Percentiles rank a stretch among this genome's conserved stretches.
These are phyloP conservation scores for Pica pica DNA, from an alignment of 2,113 vertebrate genomes.

Conservation along the genomic window DNA sequence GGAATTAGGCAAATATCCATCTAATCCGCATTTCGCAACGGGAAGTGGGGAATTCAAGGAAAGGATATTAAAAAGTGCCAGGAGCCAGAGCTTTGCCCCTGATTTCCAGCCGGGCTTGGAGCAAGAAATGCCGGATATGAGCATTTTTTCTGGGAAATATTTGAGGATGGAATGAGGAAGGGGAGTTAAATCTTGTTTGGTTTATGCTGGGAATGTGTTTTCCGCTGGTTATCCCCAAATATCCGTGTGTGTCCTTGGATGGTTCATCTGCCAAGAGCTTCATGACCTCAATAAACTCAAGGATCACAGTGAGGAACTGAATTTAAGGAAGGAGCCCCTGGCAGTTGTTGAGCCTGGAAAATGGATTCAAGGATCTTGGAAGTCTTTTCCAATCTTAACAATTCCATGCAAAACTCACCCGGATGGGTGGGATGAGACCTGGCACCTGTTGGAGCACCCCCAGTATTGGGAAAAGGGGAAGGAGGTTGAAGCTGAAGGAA, in stretches of 20 bases:
- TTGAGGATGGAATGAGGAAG: neutral
- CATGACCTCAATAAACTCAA: accelerated
- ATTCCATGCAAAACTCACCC: neutral
- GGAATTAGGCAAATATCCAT: neutral
- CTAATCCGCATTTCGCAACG: neutral
- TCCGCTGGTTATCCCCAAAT: neutral
- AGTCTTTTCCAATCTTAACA: neutral
- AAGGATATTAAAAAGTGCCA: neutral
- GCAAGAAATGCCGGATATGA: neutral
- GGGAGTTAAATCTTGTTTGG: neutral
- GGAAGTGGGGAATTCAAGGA: neutral
- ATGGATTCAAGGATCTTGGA: neutral
- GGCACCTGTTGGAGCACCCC: accelerated
- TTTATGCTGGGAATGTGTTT: neutral
- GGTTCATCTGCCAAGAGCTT: neutral
- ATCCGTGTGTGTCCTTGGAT: accelerated
- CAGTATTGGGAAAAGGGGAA: neutral
- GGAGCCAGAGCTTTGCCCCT: accelerated
- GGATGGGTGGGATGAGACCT: neutral
- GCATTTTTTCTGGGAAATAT: neutral
- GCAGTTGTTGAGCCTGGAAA: neutral
- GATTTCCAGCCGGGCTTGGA: neutral
- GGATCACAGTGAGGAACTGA: accelerated
- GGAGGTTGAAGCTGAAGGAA: neutral
- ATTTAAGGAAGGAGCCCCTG: neutral